Conservation (phyloP, 1,140 invertebrate genomes). For the Magallana ariakensis region DNA sequence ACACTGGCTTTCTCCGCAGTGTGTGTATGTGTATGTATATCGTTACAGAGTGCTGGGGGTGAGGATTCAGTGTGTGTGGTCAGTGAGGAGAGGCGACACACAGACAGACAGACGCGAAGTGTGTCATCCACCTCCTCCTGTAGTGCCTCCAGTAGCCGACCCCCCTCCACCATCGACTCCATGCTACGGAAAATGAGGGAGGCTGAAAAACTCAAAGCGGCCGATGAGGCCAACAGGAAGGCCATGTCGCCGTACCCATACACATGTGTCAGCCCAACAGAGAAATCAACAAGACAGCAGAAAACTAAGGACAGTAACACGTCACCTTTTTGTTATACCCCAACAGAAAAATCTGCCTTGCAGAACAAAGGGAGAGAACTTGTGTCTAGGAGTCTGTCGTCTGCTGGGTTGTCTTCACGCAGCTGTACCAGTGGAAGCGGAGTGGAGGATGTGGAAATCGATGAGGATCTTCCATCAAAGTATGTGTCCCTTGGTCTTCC, state of each 20-base stretch:
- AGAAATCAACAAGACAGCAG: conserved; percentile 38
- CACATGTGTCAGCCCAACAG: conserved; percentile 48
- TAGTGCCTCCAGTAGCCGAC: conserved; percentile 42
- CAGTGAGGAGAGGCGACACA: conserved; percentile 6
- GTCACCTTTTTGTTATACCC: neutral
- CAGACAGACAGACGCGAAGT: conserved; percentile 43
- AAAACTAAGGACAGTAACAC: neutral
- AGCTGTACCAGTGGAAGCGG: conserved; percentile 36
- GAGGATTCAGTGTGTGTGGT: neutral
- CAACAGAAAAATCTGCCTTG: neutral
- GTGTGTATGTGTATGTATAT: neutral
- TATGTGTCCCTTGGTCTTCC: neutral
- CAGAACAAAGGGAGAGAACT: neutral
- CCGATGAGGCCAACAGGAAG: conserved; percentile 7
- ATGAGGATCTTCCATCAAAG: conserved; percentile 24
- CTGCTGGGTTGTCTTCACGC: conserved; percentile 15
- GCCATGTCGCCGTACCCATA: conserved; percentile 32
- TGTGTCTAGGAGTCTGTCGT: neutral
- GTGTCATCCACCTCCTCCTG: conserved; percentile 17
- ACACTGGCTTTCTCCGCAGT: too few species aligned
- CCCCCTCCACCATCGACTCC: conserved; percentile 50
- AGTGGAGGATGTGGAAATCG: neutral
- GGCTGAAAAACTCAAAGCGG: conserved; percentile 52
- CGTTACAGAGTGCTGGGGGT: neutral
- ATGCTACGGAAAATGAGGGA: conserved; percentile 55